Evolutionary conservation across 2,113 vertebrate genomes (phyloP).

Genomic region (Hippocampus guttulatus): DNA sequence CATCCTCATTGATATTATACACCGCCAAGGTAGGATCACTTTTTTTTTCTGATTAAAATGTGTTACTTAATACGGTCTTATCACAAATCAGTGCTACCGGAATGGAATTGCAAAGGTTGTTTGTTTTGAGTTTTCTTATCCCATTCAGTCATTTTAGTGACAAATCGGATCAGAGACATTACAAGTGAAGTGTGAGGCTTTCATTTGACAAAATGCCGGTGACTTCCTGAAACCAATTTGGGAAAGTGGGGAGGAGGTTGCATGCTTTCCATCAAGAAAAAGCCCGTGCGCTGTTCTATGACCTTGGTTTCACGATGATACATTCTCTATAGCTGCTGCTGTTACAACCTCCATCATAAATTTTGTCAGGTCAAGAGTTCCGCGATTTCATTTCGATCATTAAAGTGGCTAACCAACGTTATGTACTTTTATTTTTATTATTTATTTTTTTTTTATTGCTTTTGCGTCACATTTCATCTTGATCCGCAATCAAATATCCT

Average conservation of each 20-base stretch:
- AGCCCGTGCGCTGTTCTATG: not conserved
- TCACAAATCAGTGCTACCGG: not conserved
- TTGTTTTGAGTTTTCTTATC: not conserved
- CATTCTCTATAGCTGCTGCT: too few relatives aligned
- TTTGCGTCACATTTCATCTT: too few relatives aligned
- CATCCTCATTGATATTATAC: conserved; percentile 81
- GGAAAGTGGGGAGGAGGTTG: not conserved
- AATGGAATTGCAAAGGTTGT: not conserved
- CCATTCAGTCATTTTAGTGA: not conserved
- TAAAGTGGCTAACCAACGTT: too few relatives aligned
- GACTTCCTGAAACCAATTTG: not conserved
- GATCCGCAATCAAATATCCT: too few relatives aligned
- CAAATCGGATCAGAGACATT: not conserved
- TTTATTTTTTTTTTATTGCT: too few relatives aligned
- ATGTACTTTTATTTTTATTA: too few relatives aligned
- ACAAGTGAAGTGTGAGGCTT: not conserved
- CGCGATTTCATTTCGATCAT: too few relatives aligned
- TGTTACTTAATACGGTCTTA: not conserved
- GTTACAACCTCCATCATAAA: too few relatives aligned
- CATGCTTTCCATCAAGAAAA: not conserved
- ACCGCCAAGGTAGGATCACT: conserved; percentile 73
- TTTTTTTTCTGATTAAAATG: not conserved
- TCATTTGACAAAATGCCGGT: not conserved
- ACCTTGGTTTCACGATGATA: too few relatives aligned
- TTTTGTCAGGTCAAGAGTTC: too few relatives aligned